Percentiles rank a stretch among this genome's conserved stretches.
Conservation (phyloP, 2,113 vertebrate species). For the Dipodomys ordii region DNA sequence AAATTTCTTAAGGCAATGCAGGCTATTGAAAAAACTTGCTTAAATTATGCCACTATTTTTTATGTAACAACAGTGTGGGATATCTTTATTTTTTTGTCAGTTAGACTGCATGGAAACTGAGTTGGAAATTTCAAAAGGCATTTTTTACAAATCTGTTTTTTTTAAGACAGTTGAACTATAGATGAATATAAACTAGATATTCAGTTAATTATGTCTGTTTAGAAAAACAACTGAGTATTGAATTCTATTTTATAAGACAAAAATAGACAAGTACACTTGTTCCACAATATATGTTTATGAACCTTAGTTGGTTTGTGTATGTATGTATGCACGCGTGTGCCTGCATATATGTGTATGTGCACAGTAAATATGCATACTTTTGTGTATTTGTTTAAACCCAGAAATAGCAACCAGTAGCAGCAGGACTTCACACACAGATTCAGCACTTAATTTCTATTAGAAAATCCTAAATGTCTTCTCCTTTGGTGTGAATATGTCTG, state of each 20-base stretch:
- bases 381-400: constrained; percentile 36
- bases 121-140: neutral
- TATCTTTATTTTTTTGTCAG: neutral
- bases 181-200: neutral
- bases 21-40: neutral
- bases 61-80: neutral
- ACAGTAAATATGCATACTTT: neutral
- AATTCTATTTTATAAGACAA: constrained; percentile 70
- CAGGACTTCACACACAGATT: constrained; percentile 61
- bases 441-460: constrained; percentile 65
- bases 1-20: neutral
- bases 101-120: neutral
- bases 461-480: constrained; percentile 39
- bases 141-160: neutral
- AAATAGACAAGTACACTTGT: constrained; percentile 42
- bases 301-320: neutral
- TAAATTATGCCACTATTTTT: neutral
- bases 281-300: neutral
- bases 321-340: neutral
- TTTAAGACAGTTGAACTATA: neutral
- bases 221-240: constrained; percentile 48
- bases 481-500: neutral
- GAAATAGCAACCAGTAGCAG: constrained; percentile 17
- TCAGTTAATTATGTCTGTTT: constrained; percentile 8
- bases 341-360: neutral